A percentile compares a stretch with the other conserved stretches of the same genome.
Conservation (phyloP, 2,888 invertebrate genomes). For the Oscheius myriophilus region DNA sequence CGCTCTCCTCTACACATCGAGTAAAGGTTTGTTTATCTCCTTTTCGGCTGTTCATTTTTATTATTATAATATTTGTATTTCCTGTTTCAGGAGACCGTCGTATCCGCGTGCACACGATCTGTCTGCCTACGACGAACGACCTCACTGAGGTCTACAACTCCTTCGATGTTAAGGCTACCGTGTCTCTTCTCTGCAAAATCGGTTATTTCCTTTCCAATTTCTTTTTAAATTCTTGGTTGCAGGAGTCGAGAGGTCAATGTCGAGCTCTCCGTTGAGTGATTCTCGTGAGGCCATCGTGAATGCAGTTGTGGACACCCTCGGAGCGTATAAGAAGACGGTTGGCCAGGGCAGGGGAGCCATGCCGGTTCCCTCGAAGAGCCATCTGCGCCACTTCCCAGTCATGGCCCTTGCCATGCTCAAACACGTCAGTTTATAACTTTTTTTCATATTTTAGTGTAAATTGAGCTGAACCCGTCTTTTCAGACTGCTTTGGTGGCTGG, state of each 20-base stretch:
- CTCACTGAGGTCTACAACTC: conserved; percentile 85
- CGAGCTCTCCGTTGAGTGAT: conserved; percentile 81
- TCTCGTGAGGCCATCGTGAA: conserved; percentile 96
- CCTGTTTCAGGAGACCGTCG: conserved; percentile 83
- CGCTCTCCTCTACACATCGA: conserved; percentile 93
- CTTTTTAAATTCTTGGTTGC: conserved; percentile 35
- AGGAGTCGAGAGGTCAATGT: conserved; percentile 90
- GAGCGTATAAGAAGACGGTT: conserved; percentile 70
- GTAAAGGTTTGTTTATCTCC: conserved; percentile 78
- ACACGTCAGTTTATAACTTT: conserved; percentile 39
- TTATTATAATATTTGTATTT: not conserved
- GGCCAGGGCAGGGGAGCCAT: conserved; percentile 72
- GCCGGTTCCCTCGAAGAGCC: conserved; percentile 80
- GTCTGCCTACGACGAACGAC: conserved; percentile 87
- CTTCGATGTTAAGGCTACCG: conserved; percentile 86
- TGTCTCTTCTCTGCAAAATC: conserved; percentile 94
- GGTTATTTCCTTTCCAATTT: conserved; percentile 74
- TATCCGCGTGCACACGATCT: conserved; percentile 95
- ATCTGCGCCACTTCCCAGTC: conserved; percentile 85
- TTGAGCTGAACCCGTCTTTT: not conserved
- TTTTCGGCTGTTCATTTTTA: conserved; percentile 15
- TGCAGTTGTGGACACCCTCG: conserved; percentile 88
- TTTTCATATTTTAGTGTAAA: conserved; percentile 5
- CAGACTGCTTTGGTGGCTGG: conserved; percentile 85
- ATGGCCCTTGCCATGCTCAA: conserved; percentile 89